These are phyloP conservation scores for Hiodon tergisus DNA, from an alignment of 2,113 vertebrate species.

Conservation along the genomic window DNA sequence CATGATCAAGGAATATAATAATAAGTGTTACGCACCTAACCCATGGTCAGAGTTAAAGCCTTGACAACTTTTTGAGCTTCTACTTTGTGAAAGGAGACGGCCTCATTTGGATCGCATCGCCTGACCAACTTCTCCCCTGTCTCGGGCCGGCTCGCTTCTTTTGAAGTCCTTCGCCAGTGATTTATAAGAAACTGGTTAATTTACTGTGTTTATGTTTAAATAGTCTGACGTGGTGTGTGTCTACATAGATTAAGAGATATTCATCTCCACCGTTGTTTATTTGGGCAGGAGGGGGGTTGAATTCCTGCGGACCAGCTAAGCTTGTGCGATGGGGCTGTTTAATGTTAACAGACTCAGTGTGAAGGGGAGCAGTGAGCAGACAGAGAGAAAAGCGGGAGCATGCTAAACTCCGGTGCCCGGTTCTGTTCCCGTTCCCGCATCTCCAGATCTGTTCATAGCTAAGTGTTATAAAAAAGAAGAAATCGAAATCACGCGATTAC, in stretches of 20 bases:
- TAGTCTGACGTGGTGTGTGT: constrained; percentile 5
- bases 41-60: too few species aligned
- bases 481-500: neutral
- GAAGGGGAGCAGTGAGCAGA: neutral
- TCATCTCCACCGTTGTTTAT: neutral
- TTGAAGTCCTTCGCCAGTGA: neutral
- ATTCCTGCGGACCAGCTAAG: constrained; percentile 1
- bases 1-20: too few species aligned
- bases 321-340: constrained; percentile 2
- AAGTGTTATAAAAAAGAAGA: constrained; percentile 4
- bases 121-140: neutral
- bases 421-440: neutral
- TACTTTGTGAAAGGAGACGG: too few species aligned
- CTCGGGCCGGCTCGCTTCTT: neutral
- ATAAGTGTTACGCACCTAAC: too few species aligned
- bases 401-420: neutral
- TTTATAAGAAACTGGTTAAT: neutral
- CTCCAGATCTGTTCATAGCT: constrained; percentile 1
- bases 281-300: neutral
- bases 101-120: neutral
- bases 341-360: constrained; percentile 1
- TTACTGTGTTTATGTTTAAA: neutral
- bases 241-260: constrained; percentile 2
- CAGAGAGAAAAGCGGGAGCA: neutral
- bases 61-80: too few species aligned